Evolutionary conservation across 2,888 invertebrate species (phyloP).

Genomic region (Xanthia togata): DNA sequence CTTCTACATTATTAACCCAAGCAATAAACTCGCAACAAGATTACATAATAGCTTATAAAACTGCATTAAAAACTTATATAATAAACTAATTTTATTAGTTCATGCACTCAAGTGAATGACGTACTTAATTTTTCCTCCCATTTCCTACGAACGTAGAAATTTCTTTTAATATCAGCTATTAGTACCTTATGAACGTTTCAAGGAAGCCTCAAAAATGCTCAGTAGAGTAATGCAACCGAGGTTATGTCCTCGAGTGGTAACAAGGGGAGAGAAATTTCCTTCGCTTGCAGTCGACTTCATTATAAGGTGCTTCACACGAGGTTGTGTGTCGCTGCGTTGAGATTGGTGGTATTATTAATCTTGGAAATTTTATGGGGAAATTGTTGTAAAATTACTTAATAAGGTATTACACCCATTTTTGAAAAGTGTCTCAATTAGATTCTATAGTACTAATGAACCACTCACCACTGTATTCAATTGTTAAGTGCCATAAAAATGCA

Average conservation of each 20-base stretch:
- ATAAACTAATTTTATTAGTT: slow-evolving; percentile 29
- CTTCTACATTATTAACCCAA: background rate
- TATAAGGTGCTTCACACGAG: slow-evolving; percentile 39
- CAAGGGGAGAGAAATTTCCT: slow-evolving; percentile 34
- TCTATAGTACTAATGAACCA: too few species aligned
- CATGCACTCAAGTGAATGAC: slow-evolving; percentile 19
- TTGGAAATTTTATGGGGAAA: too few species aligned
- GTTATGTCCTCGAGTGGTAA: slow-evolving; percentile 20
- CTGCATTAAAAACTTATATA: slow-evolving; percentile 12
- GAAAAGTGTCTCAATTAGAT: too few species aligned
- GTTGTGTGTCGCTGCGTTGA: slow-evolving; percentile 9
- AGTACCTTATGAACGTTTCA: slow-evolving; percentile 36
- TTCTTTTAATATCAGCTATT: slow-evolving; percentile 41
- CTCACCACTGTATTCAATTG: too few species aligned
- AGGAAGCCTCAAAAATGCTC: slow-evolving; percentile 40
- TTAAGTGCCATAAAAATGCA: too few species aligned
- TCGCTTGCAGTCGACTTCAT: slow-evolving; percentile 27
- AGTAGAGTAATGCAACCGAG: slow-evolving; percentile 38
- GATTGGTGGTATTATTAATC: background rate
- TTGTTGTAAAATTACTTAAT: too few species aligned
- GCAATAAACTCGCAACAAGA: slow-evolving; percentile 28
- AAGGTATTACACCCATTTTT: too few species aligned
- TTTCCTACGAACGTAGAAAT: background rate
- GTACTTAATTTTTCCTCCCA: slow-evolving; percentile 18
- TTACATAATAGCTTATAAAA: slow-evolving; percentile 36